Evolutionary conservation across 2,888 invertebrate species (phyloP), one percentile per base, ranked within the genome.

Genomic region (Agrilus biguttatus): DNA sequence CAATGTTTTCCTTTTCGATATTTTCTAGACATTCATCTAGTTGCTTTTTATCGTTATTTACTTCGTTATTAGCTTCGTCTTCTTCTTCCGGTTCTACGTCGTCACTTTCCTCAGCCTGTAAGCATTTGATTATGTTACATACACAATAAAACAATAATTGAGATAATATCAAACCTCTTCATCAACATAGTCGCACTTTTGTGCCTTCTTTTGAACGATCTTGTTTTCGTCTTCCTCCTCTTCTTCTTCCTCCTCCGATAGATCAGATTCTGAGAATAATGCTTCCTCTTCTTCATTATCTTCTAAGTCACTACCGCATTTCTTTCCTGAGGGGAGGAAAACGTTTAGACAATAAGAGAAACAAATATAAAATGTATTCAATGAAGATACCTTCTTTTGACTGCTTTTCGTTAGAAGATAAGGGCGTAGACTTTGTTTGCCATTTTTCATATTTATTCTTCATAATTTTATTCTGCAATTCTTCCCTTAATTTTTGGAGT

Each of bases 401-500:
- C 7, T 5, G 3, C 14, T 42, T 28, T 37, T 36, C 28, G 13
- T 36, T 12, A 40, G 14, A 33, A 8, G 12, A 14, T 2, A 8
- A 19, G 5, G 13, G 37, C n/a, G 8, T 17, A 3, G 28, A 40
- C 33, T 77, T 75, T 53, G 79, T 75, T 43, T 75, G 71, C 76
- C 87, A 77, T 51, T 83, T 79, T 45, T 80, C 70, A 34, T 78
- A 74, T 40, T 86, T 69, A 54, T 78, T 80, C 48, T 75, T 72
- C 3, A 76, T 76, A 56, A 91, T 89, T 62, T 81, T 70, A 12
- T 73, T 69, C 55, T 81, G 75, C 2, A 91, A 68, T 47, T 80
- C 77, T 46, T 78, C 74, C 57, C 80, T 81, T 41, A 91, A 66
- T 52, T 75, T 77, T n/a, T 72, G 61, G 49, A 83, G 73, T 52